A percentile compares a stretch with the other conserved stretches of the same genome.
These are phyloP conservation scores for Drosophila peninsularis DNA, from an alignment of 2,888 invertebrate genomes.

Conservation along the genomic window DNA sequence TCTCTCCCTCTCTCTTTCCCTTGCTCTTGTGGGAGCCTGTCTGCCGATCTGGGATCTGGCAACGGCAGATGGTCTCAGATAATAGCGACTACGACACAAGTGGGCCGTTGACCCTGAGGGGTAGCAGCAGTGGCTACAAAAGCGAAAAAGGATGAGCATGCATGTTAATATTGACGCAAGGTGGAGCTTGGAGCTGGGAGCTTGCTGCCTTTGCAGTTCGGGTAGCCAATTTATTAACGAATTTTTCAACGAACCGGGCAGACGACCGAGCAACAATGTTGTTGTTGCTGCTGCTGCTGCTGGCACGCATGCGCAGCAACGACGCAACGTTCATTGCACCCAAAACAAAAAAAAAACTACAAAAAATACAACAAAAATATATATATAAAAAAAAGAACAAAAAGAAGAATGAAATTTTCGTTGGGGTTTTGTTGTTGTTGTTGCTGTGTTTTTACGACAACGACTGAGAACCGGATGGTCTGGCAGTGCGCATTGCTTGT, in stretches of 20 bases:
- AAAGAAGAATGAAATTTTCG: constrained; percentile 77
- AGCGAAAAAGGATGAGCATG: constrained; percentile 69
- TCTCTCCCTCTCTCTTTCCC: not conserved
- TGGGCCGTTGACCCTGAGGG: constrained; percentile 74
- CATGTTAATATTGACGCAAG: constrained; percentile 76
- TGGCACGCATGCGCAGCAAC: constrained; percentile 77
- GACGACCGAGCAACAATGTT: constrained; percentile 37
- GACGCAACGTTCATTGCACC: constrained; percentile 77
- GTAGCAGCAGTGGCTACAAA: constrained; percentile 37
- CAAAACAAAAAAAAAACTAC: constrained; percentile 54
- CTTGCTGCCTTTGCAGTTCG: constrained; percentile 43
- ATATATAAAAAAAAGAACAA: constrained; percentile 52
- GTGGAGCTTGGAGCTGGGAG: constrained; percentile 54
- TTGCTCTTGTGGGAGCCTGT: constrained; percentile 42
- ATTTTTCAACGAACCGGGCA: constrained; percentile 59
- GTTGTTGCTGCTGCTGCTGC: constrained; percentile 31
- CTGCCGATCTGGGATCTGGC: constrained; percentile 29
- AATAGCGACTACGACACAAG: constrained; percentile 62
- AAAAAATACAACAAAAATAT: constrained; percentile 34
- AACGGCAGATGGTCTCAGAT: constrained; percentile 66
- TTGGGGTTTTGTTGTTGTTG: constrained; percentile 52
- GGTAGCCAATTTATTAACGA: constrained; percentile 75
- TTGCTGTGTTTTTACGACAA: constrained; percentile 48
- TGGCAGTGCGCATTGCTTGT: constrained; percentile 35
- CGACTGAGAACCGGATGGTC: constrained; percentile 73